Base-by-base conservation (phyloP, 2,888 invertebrate species). In the Campoletis raptor region DNA sequence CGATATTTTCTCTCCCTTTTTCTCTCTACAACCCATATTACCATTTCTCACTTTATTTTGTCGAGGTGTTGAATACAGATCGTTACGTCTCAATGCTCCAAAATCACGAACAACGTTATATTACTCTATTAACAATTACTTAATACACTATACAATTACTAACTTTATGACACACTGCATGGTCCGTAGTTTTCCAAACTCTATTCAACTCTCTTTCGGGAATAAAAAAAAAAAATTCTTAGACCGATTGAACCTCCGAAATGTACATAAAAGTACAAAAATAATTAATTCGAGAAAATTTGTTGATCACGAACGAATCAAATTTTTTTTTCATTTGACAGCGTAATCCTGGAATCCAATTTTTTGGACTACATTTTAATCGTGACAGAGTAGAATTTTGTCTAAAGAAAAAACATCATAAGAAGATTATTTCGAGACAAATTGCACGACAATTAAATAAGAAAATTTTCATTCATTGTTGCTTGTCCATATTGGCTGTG, bases 81-180 rank as follows among this genome's bases (percentile, higher is more conserved):
- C 45, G 45, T 80, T 92, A 90, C 92, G 91, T 93, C 92, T 92
- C 92, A 93, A 92, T 92, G 91, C 90, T 91, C 90, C 90, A 42
- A 80, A 70, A 52, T 52, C 45, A 52, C 48, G 37, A 48, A 9
- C 64, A 48, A 76, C 36, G 30, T 64, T 64, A 21, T 36, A 37
- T 21, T 66, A 66, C 37, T 66, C 48, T 76, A 76, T 48, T 61
- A 61, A 30, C 61, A 4, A 61, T 42, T 74, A 42, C 54, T 61
- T 18, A 18, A 37, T 61, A 30, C 30, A 30, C 30, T 61, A 37
- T 61, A 15, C 30, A 30, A 61, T 61, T 8, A 10, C 4, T 15
- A 15, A 15, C 15, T 30, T 30, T 7, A 61, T 6, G 30, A 9
- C 15, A 52, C 5, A 61, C 24, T 24, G 12, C 57, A 24, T 24